Percentiles rank a stretch among this genome's conserved stretches.
Evolutionary conservation across 2,888 invertebrate species (phyloP).

Genomic region (Phyllotreta striolata): DNA sequence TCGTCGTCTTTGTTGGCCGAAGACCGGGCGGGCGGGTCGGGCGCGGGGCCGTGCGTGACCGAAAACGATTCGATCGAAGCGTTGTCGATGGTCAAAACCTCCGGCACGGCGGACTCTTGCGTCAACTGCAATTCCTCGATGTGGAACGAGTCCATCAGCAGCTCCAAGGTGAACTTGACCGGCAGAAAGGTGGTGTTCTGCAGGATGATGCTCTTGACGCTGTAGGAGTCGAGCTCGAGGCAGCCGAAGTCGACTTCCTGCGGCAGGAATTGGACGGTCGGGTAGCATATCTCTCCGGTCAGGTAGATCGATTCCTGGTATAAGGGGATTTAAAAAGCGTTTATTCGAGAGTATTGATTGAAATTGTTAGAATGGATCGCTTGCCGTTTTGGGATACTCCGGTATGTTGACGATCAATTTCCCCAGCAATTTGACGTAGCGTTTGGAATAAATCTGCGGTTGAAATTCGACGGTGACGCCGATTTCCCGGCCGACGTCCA

Average conservation of each 20-base stretch:
- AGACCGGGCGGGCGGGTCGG: no score
- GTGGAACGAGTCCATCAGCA: slow-evolving; percentile 42
- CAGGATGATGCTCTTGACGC: slow-evolving; percentile 59
- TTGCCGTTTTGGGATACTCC: slow-evolving; percentile 60
- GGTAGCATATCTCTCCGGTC: slow-evolving; percentile 72
- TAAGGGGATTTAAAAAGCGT: no score
- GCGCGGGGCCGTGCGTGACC: no score
- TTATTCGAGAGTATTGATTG: no score
- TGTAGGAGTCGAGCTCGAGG: slow-evolving; percentile 62
- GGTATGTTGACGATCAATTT: slow-evolving; percentile 56
- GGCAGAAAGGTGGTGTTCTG: slow-evolving; percentile 65
- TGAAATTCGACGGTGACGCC: slow-evolving; percentile 41
- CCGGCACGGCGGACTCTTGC: no score
- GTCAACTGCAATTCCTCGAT: slow-evolving; percentile 26
- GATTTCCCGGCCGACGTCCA: slow-evolving; percentile 15
- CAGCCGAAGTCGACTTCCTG: slow-evolving; percentile 70
- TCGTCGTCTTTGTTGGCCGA: no score
- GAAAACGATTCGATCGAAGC: no score
- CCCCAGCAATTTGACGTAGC: slow-evolving; percentile 48
- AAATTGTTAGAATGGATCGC: slow-evolving; percentile 20
- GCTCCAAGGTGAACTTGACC: slow-evolving; percentile 58
- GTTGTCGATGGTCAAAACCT: no score
- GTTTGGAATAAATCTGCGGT: slow-evolving; percentile 45
- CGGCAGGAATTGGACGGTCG: slow-evolving; percentile 69
- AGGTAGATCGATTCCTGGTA: slow-evolving; percentile 71